phyloP scores from a whole-genome alignment of 1,140 invertebrate genomes.

The Zaprionus taronus region DNA sequence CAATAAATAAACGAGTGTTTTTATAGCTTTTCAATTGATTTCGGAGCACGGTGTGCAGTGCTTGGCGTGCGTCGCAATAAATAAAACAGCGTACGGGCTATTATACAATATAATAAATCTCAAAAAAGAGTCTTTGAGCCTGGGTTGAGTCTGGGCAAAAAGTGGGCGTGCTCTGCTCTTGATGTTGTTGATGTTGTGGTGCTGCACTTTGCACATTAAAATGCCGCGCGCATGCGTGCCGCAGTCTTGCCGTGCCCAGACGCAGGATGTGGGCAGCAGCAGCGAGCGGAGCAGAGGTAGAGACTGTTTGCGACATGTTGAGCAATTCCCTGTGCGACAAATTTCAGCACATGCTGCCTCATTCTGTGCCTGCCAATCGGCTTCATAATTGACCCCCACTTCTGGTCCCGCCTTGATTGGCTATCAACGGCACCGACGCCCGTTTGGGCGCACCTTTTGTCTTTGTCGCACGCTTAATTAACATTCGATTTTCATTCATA shows the following conservation, averaged over 20 bases:
- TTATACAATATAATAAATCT: conserved; percentile 83
- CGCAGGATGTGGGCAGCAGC: conserved; percentile 49
- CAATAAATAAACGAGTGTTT: conserved; percentile 79
- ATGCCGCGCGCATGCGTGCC: conserved; percentile 79
- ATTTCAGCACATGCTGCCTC: conserved; percentile 39
- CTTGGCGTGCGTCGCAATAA: conserved; percentile 70
- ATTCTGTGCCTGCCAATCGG: conserved; percentile 12
- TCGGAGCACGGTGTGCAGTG: conserved; percentile 42
- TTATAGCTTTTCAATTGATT: conserved; percentile 81
- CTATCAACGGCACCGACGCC: too few species aligned
- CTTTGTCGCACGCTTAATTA: conserved; percentile 55
- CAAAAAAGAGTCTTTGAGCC: conserved; percentile 32
- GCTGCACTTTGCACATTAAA: conserved; percentile 76
- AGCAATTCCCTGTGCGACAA: conserved; percentile 54
- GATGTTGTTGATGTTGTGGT: conserved; percentile 49
- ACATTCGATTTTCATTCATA: conserved; percentile 77
- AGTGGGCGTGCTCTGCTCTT: conserved; percentile 77
- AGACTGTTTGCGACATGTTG: conserved; percentile 15
- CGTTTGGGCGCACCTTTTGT: conserved; percentile 2
- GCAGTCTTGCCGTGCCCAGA: conserved; percentile 58
- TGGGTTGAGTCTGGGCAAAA: conserved; percentile 49
- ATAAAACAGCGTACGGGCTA: conserved; percentile 73
- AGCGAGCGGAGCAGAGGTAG: conserved; percentile 32
- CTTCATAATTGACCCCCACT: conserved; percentile 43
- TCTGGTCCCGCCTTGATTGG: not conserved